Evolutionary conservation across 2,888 invertebrate species (phyloP).

Genomic region (Drosophila yooni): DNA sequence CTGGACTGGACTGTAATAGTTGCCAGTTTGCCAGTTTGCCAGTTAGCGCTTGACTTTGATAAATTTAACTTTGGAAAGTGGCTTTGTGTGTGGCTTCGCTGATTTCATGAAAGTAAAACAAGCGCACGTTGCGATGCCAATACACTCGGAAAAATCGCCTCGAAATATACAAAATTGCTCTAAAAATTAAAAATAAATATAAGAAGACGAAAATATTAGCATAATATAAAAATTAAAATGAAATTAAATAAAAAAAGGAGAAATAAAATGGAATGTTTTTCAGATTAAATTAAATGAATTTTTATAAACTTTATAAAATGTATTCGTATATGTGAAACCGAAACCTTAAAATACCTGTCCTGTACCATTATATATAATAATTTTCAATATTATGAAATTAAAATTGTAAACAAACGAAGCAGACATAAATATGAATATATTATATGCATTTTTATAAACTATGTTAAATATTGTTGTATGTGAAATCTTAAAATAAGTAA

Average conservation of each 20-base stretch:
- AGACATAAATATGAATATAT: no score
- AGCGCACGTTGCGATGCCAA: constrained; percentile 1
- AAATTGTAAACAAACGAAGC: no score
- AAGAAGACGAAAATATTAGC: no score
- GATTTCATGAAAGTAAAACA: constrained; percentile 25
- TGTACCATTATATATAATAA: no score
- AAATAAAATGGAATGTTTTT: neutral
- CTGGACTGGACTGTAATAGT: neutral
- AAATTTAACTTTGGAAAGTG: constrained; percentile 46
- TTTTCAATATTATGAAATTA: no score
- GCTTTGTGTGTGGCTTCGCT: constrained; percentile 22
- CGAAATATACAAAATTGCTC: neutral
- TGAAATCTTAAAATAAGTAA: neutral
- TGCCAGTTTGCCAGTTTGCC: constrained; percentile 2
- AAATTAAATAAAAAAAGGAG: no score
- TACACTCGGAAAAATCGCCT: neutral
- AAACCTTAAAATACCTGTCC: no score
- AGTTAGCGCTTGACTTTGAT: constrained; percentile 36
- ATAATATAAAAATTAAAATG: no score
- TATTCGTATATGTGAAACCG: no score
- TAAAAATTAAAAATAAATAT: no score
- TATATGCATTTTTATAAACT: no score
- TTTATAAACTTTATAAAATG: neutral
- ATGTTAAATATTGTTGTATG: neutral
- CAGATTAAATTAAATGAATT: neutral